Percentiles rank a stretch among this genome's conserved stretches.
phyloP scores from a whole-genome alignment of 2,797 vertebrate genomes.

The Crotalus adamanteus region DNA sequence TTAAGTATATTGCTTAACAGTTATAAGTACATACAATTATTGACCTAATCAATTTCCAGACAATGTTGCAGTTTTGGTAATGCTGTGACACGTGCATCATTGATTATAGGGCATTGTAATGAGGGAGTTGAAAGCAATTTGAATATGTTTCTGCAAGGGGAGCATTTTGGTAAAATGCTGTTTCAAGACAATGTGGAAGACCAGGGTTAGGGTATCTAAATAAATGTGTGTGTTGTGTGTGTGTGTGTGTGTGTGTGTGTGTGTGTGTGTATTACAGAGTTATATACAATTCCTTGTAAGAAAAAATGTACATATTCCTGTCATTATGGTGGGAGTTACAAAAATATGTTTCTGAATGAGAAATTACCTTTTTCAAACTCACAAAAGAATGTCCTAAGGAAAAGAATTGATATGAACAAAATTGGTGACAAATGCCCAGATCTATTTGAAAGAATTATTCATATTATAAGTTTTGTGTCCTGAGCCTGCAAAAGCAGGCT shows the following conservation, averaged over 20 bases:
- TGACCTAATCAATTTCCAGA: neutral
- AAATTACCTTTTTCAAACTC: no score
- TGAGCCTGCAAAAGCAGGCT: no score
- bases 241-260: no score
- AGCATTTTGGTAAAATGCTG: neutral
- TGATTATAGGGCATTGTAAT: neutral
- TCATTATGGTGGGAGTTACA: no score
- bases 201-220: neutral
- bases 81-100: neutral
- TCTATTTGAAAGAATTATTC: neutral
- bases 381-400: no score
- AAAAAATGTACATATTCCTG: no score
- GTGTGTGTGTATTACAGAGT: no score
- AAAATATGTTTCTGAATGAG: no score
- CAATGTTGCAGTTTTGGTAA: neutral
- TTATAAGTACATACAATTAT: neutral
- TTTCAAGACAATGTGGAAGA: neutral
- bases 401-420: neutral
- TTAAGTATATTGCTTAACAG: neutral
- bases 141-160: neutral
- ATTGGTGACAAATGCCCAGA: neutral
- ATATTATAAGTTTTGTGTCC: neutral
- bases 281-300: no score
- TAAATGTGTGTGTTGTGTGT: no score
- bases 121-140: neutral